A percentile compares a stretch with the other conserved stretches of the same genome.
These are phyloP conservation scores for Sycophaga agraensis DNA, from an alignment of 1,140 invertebrate genomes.

Conservation along the genomic window DNA sequence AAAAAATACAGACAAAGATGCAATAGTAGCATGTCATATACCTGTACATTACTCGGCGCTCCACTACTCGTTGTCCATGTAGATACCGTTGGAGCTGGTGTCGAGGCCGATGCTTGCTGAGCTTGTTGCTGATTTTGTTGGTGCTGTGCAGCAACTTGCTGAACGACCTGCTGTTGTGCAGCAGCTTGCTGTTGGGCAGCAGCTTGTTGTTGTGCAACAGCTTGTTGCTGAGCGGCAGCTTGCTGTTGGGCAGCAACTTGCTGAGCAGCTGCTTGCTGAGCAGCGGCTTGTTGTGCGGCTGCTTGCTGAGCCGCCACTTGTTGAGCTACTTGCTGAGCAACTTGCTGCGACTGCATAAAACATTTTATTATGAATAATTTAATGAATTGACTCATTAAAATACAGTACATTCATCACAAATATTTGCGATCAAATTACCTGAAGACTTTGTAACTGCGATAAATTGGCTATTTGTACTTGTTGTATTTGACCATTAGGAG, in stretches of 20 bases:
- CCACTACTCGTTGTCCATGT: constrained; percentile 51
- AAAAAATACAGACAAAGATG: background rate
- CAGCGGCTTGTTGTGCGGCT: constrained; percentile 36
- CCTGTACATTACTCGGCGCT: constrained; percentile 53
- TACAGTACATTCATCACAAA: no score
- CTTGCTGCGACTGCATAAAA: constrained; percentile 41
- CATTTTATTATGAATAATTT: background rate
- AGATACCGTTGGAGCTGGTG: constrained; percentile 49
- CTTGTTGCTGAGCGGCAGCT: constrained; percentile 52
- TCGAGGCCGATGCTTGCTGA: constrained; percentile 46
- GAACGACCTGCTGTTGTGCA: constrained; percentile 45
- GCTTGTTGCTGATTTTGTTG: constrained; percentile 23
- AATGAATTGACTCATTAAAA: background rate
- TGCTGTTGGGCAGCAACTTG: constrained; percentile 53
- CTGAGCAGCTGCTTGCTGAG: constrained; percentile 53
- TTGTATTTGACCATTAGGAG: constrained; percentile 83
- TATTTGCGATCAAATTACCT: no score
- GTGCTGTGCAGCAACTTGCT: constrained; percentile 31
- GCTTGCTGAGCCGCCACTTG: constrained; percentile 52
- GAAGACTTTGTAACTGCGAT: constrained; percentile 61
- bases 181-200: constrained; percentile 45
- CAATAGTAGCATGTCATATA: constrained; percentile 24
- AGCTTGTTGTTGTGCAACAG: constrained; percentile 38
- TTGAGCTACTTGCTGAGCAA: constrained; percentile 53
- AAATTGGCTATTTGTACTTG: constrained; percentile 77